phyloP scores from a whole-genome alignment of 2,113 vertebrate genomes.

The Paramisgurnus dabryanus region DNA sequence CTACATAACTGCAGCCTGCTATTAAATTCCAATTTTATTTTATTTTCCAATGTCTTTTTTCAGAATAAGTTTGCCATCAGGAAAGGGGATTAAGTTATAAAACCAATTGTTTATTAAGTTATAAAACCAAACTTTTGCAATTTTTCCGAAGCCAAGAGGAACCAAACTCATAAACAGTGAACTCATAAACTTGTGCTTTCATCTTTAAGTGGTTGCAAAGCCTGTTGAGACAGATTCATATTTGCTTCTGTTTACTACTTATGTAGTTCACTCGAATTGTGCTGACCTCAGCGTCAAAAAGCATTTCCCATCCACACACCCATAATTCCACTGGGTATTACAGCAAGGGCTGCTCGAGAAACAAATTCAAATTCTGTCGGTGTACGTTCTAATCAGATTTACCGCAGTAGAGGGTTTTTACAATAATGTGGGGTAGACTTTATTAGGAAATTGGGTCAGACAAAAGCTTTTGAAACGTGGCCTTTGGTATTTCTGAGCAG shows the following conservation, averaged over 20 bases:
- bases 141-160: not conserved
- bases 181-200: conserved; percentile 1
- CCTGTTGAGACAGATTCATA: conserved; percentile 44
- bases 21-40: not conserved
- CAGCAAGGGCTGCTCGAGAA: conserved; percentile 54
- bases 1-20: not conserved
- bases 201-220: conserved; percentile 48
- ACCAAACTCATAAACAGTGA: not conserved
- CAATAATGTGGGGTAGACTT: conserved; percentile 61
- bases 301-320: conserved; percentile 66
- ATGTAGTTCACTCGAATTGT: conserved; percentile 58
- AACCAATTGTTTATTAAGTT: not conserved
- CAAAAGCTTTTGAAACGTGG: conserved; percentile 58
- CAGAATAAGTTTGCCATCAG: not conserved
- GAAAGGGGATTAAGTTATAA: not conserved
- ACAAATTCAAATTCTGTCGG: conserved; percentile 65
- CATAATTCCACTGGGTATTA: conserved; percentile 60
- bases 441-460: conserved; percentile 67
- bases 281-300: conserved; percentile 71
- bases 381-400: conserved; percentile 71
- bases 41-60: not conserved
- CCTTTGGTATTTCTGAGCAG: conserved; percentile 63
- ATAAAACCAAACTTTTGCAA: not conserved
- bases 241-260: not conserved
- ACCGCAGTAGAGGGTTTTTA: conserved; percentile 66